phyloP scores from a whole-genome alignment of 1,140 invertebrate species.

The Drosophila bipectinata region DNA sequence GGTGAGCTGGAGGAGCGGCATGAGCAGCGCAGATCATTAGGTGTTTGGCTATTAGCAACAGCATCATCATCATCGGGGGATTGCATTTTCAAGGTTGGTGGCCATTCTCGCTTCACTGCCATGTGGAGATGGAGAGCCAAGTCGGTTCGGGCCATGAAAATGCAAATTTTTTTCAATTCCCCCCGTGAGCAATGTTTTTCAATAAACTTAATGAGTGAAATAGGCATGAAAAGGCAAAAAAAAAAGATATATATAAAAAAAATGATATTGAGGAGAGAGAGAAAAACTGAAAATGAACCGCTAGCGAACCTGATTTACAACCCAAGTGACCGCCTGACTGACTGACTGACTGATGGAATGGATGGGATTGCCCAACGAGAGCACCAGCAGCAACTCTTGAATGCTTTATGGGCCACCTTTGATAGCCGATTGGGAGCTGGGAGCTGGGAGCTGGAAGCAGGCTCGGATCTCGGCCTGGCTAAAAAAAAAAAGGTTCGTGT shows the following conservation, averaged over 20 bases:
- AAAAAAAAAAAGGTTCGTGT: conserved; percentile 73
- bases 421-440: conserved; percentile 26
- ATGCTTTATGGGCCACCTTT: conserved; percentile 59
- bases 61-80: conserved; percentile 41
- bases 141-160: conserved; percentile 60
- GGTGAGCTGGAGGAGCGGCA: conserved; percentile 25
- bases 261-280: conserved; percentile 10
- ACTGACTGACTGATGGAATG: conserved; percentile 32
- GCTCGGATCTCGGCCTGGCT: conserved; percentile 35
- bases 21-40: conserved; percentile 60
- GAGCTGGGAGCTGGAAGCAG: conserved; percentile 26
- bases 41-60: conserved; percentile 45
- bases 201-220: conserved; percentile 69
- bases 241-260: conserved; percentile 5
- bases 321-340: conserved; percentile 27
- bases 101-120: conserved; percentile 35
- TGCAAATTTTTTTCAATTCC: conserved; percentile 61
- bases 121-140: conserved; percentile 42
- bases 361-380: conserved; percentile 44
- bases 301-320: conserved; percentile 62
- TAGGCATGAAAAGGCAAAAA: conserved; percentile 61
- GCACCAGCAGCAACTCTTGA: conserved; percentile 25
- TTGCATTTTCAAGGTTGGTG: conserved; percentile 68
- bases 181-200: conserved; percentile 60
- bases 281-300: conserved; percentile 36